These are phyloP conservation scores for Phoenicopterus ruber DNA, from an alignment of 2,113 vertebrate genomes.

Conservation along the genomic window DNA sequence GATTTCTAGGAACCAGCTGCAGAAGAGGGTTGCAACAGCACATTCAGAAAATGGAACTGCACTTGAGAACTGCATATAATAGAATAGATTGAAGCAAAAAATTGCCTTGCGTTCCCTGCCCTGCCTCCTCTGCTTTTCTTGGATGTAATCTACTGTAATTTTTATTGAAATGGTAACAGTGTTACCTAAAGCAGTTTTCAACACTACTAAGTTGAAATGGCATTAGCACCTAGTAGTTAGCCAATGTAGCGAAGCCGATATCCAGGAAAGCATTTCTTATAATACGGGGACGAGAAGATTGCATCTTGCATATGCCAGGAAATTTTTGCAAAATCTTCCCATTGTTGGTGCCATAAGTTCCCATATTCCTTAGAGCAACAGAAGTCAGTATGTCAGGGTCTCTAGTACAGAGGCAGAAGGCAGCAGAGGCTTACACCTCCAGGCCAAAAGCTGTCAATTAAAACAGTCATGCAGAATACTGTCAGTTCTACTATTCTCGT, in stretches of 20 bases:
- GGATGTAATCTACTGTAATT: neutral
- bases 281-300: neutral
- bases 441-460: neutral
- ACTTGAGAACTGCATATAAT: neutral
- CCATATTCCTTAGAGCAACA: neutral
- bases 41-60: neutral
- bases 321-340: slow-evolving; percentile 27
- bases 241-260: neutral
- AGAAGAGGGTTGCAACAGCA: neutral
- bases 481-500: neutral
- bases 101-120: neutral
- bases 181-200: neutral
- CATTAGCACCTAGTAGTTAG: neutral
- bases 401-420: neutral
- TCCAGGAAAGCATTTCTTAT: neutral
- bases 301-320: neutral
- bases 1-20: slow-evolving; percentile 31
- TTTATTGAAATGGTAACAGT: neutral
- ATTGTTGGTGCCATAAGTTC: neutral
- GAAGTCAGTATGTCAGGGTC: neutral
- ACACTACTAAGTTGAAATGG: neutral
- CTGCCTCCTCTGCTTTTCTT: slow-evolving; percentile 4
- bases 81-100: neutral
- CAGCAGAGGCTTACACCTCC: neutral
- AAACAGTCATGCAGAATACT: neutral